A percentile compares a stretch with the other conserved stretches of the same genome.
Evolutionary conservation across 2,888 invertebrate species (phyloP).

Genomic region (Bombylius major): DNA sequence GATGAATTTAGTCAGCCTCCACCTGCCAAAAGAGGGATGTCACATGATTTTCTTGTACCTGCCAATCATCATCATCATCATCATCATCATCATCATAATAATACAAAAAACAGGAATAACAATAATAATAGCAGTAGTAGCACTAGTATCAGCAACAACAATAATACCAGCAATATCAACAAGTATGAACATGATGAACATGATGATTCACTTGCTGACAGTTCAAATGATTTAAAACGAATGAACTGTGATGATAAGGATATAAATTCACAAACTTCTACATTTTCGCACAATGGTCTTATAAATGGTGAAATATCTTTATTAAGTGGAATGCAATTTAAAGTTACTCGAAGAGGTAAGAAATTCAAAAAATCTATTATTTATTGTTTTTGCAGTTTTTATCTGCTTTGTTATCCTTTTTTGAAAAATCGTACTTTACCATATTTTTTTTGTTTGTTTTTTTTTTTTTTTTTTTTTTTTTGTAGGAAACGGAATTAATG

Average conservation of each 20-base stretch:
- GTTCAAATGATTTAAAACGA: slow-evolving; percentile 4
- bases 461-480: slow-evolving; percentile 16
- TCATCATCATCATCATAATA: slow-evolving; percentile 1
- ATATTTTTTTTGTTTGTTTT: too few relatives aligned
- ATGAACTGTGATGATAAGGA: slow-evolving; percentile 16
- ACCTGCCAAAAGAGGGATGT: slow-evolving; percentile 44
- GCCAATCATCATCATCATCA: slow-evolving; percentile 2
- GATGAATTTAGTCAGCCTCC: slow-evolving; percentile 43
- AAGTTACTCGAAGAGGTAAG: slow-evolving; percentile 77
- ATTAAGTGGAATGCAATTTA: slow-evolving; percentile 46
- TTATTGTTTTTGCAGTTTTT: too few relatives aligned
- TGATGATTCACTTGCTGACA: slow-evolving; percentile 5
- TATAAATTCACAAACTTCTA: slow-evolving; percentile 15
- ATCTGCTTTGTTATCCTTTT: too few relatives aligned
- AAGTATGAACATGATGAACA: not conserved
- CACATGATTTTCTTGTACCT: slow-evolving; percentile 8
- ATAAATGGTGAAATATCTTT: slow-evolving; percentile 14
- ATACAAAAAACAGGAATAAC: not conserved
- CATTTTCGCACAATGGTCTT: slow-evolving; percentile 11
- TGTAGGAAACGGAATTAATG: slow-evolving; percentile 67
- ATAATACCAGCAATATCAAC: not conserved
- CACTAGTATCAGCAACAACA: not conserved
- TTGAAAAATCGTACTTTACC: too few relatives aligned
- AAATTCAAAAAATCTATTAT: slow-evolving; percentile 6
- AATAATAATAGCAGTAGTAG: not conserved